Evolutionary conservation across 2,113 vertebrate genomes (phyloP).

Genomic region (Tympanuchus pallidicinctus): DNA sequence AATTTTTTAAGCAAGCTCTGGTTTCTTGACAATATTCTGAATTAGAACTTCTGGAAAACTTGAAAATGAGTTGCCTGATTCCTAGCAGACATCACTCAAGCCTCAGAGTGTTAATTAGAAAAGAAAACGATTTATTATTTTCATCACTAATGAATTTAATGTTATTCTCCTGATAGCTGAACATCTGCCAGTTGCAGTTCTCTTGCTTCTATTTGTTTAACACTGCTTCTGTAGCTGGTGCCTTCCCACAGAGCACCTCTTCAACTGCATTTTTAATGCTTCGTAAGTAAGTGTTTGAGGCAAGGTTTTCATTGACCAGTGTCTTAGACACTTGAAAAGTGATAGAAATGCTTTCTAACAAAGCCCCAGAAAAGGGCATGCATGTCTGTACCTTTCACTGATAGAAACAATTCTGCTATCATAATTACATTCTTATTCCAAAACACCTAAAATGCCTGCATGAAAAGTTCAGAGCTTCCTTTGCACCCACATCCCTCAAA

Average conservation of each 20-base stretch:
- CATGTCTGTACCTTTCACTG: background rate
- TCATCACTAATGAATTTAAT: background rate
- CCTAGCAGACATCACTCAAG: background rate
- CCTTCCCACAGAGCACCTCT: background rate
- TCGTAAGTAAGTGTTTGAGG: background rate
- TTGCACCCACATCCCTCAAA: background rate
- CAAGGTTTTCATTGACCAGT: background rate
- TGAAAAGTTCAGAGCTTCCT: background rate
- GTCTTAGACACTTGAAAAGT: background rate
- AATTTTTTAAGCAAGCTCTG: background rate
- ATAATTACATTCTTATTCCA: background rate
- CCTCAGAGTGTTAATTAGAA: rapidly evolving
- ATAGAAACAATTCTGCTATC: background rate
- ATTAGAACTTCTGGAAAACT: background rate
- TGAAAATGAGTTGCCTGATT: background rate
- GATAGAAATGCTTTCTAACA: background rate
- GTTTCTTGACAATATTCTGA: background rate
- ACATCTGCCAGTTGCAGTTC: background rate
- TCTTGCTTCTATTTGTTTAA: background rate
- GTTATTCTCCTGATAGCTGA: background rate
- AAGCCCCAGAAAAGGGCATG: background rate
- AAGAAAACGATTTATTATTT: background rate
- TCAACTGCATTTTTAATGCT: background rate
- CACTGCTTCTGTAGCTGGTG: rapidly evolving
- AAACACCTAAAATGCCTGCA: background rate